Base-by-base conservation (phyloP, 2,113 vertebrate species). In the Zapornia atra region DNA sequence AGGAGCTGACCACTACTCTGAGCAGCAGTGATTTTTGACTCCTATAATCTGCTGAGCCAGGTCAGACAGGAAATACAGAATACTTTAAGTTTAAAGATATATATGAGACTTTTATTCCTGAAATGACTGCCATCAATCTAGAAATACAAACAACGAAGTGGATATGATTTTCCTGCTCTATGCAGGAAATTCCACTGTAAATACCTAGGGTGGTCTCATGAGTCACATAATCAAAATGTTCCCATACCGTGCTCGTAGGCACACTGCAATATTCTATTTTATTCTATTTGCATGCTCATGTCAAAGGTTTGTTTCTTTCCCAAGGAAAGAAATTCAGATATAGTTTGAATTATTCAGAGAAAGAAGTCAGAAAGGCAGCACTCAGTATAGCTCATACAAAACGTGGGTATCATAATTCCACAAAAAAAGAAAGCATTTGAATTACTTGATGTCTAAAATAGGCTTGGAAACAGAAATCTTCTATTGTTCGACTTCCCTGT, bases 361-460 rank as follows among this genome's bases (percentile, higher is more conserved):
- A 96, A 90, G 25, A 82, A 92, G 80, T 66, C 80, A 94, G 83
- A 88, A 92, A 96, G 46, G 34, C 60, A 90, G 59, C 29, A 33
- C 64, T 72, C 8, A 1, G 31, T 78, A 79, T 0, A 82, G 78
- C 24, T 34, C 20, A 72, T 48, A 85, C 90, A 86, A 82, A 44
- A 46, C 42, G 81, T 21, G 16, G 46, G 40, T 73, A 80, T 77
- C 79, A 24, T 38, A 79, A 85, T 61, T 77, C 29, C 42, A 94
- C 15, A 46, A 1, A 53, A 59, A 63, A 60, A 71, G 22, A 28
- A 81, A 65, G 34, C 1, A 19, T 63, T 78, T 81, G 69, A 88
- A 50, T 78, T 73, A 63, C 60, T 64, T 78, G 56, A 46, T 81
- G 51, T 78, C 73, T 82, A 66, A 94, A 91, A 71, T 9, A 89